Percentiles rank a stretch among this genome's conserved stretches.
Conservation (phyloP, 2,888 invertebrate genomes). For the Allacma fusca region DNA sequence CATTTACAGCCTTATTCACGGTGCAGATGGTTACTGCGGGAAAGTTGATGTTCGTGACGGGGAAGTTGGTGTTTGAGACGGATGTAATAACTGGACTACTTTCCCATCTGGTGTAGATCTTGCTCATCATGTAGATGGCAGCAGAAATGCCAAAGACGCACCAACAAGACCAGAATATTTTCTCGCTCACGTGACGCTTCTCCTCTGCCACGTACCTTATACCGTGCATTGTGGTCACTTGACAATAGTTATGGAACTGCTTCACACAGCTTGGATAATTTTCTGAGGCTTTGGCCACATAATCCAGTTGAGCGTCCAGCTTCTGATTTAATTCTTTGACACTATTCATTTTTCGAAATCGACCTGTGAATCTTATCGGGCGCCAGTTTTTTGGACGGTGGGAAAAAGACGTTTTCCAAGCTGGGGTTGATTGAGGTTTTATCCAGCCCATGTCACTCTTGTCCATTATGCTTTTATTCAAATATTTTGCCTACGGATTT, state of each 20-base stretch:
- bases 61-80: conserved; percentile 57
- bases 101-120: conserved; percentile 58
- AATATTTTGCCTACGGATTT: too few species aligned
- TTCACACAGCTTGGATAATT: conserved; percentile 43
- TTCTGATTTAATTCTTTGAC: conserved; percentile 24
- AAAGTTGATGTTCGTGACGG: conserved; percentile 57
- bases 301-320: conserved; percentile 18
- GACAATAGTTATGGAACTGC: conserved; percentile 55
- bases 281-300: not conserved
- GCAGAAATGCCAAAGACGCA: conserved; percentile 54
- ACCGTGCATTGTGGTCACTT: conserved; percentile 55
- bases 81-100: conserved; percentile 58
- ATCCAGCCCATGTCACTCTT: not conserved
- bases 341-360: conserved; percentile 11
- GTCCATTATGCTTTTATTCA: not conserved
- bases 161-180: conserved; percentile 57
- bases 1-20: conserved; percentile 55
- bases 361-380: conserved; percentile 41
- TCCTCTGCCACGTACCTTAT: conserved; percentile 56
- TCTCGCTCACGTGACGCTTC: conserved; percentile 50
- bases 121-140: conserved; percentile 56
- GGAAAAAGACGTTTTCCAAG: too few species aligned
- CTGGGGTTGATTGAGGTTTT: not conserved
- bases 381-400: conserved; percentile 23
- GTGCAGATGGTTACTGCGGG: conserved; percentile 56